phyloP scores from a whole-genome alignment of 2,888 invertebrate species.

The Lapara coniferarum region DNA sequence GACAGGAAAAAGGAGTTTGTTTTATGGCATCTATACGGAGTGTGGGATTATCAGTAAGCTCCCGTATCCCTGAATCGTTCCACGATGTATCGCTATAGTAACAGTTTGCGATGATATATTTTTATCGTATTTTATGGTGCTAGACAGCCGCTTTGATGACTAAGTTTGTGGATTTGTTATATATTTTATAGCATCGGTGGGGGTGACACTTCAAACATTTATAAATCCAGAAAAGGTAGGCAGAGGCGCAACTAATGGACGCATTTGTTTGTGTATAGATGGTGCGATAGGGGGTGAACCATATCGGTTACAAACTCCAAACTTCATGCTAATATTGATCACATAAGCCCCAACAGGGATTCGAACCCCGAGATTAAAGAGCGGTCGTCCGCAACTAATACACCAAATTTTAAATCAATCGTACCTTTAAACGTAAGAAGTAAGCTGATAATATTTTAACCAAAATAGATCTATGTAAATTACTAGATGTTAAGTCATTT shows the following conservation, averaged over 20 bases:
- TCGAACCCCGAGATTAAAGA: background rate
- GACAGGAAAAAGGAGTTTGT: background rate
- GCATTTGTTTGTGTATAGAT: too few relatives aligned
- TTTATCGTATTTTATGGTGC: constrained; percentile 2
- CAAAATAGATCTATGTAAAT: too few relatives aligned
- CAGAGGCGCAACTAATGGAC: too few relatives aligned
- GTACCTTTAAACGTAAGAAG: too few relatives aligned
- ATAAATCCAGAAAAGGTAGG: too few relatives aligned
- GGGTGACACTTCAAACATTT: too few relatives aligned
- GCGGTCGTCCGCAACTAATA: too few relatives aligned
- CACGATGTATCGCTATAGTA: background rate
- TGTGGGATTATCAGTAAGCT: background rate
- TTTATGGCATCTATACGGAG: background rate
- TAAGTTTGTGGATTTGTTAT: background rate
- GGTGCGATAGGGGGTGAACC: background rate
- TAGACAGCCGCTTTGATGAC: background rate
- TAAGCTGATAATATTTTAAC: too few relatives aligned
- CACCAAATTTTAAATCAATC: too few relatives aligned
- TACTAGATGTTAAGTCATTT: too few relatives aligned
- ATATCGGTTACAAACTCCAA: background rate
- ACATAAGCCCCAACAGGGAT: background rate
- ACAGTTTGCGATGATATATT: background rate
- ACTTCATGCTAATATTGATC: background rate
- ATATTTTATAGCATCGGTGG: background rate
- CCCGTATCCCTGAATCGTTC: background rate